Conservation (phyloP, 2,797 vertebrate genomes). For the Mionectes olivaceus region DNA sequence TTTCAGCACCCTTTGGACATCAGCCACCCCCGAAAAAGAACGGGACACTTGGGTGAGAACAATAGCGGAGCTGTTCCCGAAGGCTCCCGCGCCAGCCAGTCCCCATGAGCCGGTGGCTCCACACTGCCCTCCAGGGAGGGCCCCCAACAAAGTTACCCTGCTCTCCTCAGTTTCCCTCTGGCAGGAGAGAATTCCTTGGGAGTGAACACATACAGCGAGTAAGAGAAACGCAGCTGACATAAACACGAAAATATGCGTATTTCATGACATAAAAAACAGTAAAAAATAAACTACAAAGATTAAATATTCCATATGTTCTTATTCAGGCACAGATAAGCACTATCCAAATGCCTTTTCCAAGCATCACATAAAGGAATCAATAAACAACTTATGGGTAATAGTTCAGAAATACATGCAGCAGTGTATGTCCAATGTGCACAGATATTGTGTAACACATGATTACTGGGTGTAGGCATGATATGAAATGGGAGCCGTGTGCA, state of each 20-base stretch:
- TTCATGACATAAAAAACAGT: background rate
- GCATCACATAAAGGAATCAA: conserved; percentile 6
- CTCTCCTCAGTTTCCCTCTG: conserved; percentile 25
- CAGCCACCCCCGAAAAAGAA: conserved; percentile 24
- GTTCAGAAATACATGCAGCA: conserved; percentile 32
- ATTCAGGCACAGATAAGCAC: background rate
- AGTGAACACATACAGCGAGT: background rate
- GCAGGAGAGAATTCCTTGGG: conserved; percentile 2
- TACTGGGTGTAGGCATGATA: conserved; percentile 1
- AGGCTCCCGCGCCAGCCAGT: background rate
- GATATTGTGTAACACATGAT: background rate
- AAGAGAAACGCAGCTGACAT: background rate
- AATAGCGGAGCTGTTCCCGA: conserved; percentile 23
- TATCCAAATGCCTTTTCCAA: background rate
- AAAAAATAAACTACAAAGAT: conserved; percentile 7
- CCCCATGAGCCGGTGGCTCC: background rate
- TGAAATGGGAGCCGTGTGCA: conserved; percentile 9
- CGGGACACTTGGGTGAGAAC: conserved; percentile 20
- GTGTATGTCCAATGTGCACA: background rate
- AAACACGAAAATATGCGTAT: background rate
- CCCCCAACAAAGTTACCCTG: background rate
- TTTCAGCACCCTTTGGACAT: conserved; percentile 22
- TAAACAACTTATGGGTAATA: conserved; percentile 32
- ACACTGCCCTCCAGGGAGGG: conserved; percentile 57
- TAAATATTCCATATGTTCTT: conserved; percentile 20